Evolutionary conservation across 1,140 invertebrate species (phyloP), one percentile per base, ranked within the genome.

Genomic region (Cherax quadricarinatus): DNA sequence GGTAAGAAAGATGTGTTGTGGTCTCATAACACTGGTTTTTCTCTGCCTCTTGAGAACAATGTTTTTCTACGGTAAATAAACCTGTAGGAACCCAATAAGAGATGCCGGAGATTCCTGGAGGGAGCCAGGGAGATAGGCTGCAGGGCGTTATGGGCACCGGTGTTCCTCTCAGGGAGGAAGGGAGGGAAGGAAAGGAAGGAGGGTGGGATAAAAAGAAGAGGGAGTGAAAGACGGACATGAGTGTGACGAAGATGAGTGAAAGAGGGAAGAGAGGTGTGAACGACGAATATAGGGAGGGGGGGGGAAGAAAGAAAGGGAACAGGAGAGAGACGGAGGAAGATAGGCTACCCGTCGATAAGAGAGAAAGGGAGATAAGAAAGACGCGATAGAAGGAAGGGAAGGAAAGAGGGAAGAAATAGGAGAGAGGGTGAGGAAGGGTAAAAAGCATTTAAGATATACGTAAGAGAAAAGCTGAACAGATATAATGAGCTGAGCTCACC

Each of bases 21-120:
- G 48, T 21, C 48, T 24, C 79, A 53, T 49, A 53, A 51, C 79
- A n/a, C 53, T 18, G 60, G n/a, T 57, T 62, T 60, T 62, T 62
- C 81, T 41, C 49, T n/a, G 5, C 9, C 10, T n/a, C 60, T 66
- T 75, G 7, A 70, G 60, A 73, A 73, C 84, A 86, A 86, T 86
- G 84, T 86, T 73, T 86, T 86, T 86, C 84, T 86, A 86, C 62
- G 84, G 84, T 48, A 86, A 86, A 86, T 75, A 86, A 86, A 86
- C 84, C n/a, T 48, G 84, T 86, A 86, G 66, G 14, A 49, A 3
- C 66, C 84, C 73, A 86, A 73, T 73, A 86, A 86, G 70, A 48
- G 84, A 86, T 86, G 60, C 84, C 84, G 5, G 18, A 21, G 84
- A 86, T 86, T 86, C 84, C 84, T 70, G 53, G 62, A 49, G 24